Evolutionary conservation across 2,797 vertebrate genomes (phyloP).

Genomic region (Sphenopsis melanotis): DNA sequence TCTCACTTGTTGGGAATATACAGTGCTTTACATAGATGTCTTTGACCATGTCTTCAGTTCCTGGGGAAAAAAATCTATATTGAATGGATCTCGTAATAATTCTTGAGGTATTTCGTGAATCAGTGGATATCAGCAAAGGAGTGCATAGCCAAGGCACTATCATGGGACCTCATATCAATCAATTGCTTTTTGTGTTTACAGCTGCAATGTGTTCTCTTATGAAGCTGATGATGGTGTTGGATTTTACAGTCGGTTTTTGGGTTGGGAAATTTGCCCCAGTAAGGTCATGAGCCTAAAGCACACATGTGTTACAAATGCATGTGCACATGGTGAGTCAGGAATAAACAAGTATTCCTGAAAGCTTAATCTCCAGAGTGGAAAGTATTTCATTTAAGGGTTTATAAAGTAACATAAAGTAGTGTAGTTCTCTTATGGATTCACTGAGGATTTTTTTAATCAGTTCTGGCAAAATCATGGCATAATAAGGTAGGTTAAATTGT

Average conservation of each 20-base stretch:
- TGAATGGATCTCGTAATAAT: not conserved
- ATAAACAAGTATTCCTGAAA: not conserved
- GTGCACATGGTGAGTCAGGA: accelerated
- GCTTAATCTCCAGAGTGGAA: accelerated
- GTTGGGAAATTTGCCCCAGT: not conserved
- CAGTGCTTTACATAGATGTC: not conserved
- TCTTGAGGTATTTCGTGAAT: not conserved
- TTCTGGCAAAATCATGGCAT: not conserved
- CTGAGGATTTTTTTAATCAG: not conserved
- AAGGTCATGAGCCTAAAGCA: not conserved
- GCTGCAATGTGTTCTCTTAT: not conserved
- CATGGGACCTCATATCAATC: not conserved
- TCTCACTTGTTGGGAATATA: not conserved
- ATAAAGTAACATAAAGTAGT: not conserved
- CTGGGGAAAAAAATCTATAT: not conserved
- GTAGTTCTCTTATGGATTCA: not conserved
- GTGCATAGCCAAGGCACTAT: not conserved
- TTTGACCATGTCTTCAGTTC: not conserved
- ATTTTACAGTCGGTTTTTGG: not conserved
- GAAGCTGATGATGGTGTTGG: not conserved
- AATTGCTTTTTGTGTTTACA: not conserved
- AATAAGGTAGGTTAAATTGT: not conserved
- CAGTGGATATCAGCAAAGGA: not conserved
- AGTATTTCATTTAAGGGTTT: not conserved
- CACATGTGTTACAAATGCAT: accelerated